Percentiles rank a stretch among this genome's conserved stretches.
These are phyloP conservation scores for Nomada fabriciana DNA, from an alignment of 2,888 invertebrate species.

Conservation along the genomic window DNA sequence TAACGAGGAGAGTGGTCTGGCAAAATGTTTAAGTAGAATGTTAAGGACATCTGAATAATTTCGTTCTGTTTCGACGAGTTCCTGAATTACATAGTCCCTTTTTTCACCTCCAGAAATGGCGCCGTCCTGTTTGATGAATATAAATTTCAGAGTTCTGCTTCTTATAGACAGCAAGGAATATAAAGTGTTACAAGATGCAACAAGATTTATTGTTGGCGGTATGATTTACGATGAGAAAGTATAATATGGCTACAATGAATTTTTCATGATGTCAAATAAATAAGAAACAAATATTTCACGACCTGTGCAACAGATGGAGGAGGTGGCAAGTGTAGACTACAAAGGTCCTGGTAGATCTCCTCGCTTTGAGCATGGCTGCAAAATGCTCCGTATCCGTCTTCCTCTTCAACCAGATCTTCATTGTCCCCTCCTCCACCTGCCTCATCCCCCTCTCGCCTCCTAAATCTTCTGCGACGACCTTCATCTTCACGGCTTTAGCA, in stretches of 20 bases:
- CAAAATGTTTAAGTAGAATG: constrained; percentile 92
- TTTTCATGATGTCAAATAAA: constrained; percentile 12
- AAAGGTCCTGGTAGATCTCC: constrained; percentile 97
- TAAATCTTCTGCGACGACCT: constrained; percentile 81
- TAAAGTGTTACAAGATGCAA: constrained; percentile 27
- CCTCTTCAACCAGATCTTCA: constrained; percentile 84
- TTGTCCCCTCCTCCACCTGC: constrained; percentile 76
- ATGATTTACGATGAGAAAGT: constrained; percentile 24
- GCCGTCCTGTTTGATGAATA: constrained; percentile 70
- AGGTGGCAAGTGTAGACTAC: constrained; percentile 88
- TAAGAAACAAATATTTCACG: constrained; percentile 72
- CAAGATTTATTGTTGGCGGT: constrained; percentile 18
- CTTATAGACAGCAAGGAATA: background rate
- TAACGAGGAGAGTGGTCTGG: constrained; percentile 90
- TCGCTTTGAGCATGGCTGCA: constrained; percentile 92
- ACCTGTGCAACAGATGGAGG: constrained; percentile 84
- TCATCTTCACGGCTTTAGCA: constrained; percentile 83
- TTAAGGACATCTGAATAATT: constrained; percentile 97
- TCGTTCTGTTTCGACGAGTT: constrained; percentile 97
- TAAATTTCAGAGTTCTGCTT: background rate
- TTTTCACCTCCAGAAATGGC: constrained; percentile 88
- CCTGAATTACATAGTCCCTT: constrained; percentile 96
- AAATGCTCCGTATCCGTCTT: constrained; percentile 89
- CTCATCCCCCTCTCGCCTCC: constrained; percentile 80
- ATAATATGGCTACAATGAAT: background rate